Conservation (phyloP, 2,888 invertebrate genomes). For the Caenorhabditis uteleia region DNA sequence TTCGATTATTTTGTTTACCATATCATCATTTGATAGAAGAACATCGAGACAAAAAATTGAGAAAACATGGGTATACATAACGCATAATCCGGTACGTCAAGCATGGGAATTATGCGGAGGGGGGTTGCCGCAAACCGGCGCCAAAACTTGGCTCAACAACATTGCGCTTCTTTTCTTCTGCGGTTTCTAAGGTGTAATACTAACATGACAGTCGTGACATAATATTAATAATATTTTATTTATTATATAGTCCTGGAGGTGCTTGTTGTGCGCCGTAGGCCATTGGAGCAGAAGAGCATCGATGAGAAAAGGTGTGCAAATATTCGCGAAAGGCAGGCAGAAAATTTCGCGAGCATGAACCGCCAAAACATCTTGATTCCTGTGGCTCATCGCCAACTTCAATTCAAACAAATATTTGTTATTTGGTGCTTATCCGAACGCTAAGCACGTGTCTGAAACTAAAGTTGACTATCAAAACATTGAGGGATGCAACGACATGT, state of each 20-base stretch:
- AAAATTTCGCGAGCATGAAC: slow-evolving; percentile 20
- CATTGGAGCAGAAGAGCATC: slow-evolving; percentile 22
- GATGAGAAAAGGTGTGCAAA: slow-evolving; percentile 29
- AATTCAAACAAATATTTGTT: slow-evolving; percentile 7
- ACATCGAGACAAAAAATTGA: no score
- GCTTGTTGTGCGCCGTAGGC: not conserved
- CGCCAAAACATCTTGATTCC: slow-evolving; percentile 36
- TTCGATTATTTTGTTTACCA: no score
- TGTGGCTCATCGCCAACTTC: slow-evolving; percentile 1
- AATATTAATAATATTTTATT: slow-evolving; percentile 36
- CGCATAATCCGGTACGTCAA: slow-evolving; percentile 4
- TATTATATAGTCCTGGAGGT: slow-evolving; percentile 3
- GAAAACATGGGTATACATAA: no score
- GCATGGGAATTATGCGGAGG: not conserved
- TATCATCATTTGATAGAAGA: no score
- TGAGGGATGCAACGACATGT: no score
- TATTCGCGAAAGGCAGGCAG: not conserved
- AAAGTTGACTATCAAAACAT: no score
- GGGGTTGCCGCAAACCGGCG: not conserved
- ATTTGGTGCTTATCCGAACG: slow-evolving; percentile 5
- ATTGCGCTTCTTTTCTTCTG: no score
- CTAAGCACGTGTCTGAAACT: slow-evolving; percentile 2
- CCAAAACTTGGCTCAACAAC: no score
- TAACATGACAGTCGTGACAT: slow-evolving; percentile 31
- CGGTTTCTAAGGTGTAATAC: slow-evolving; percentile 30